phyloP scores from a whole-genome alignment of 1,140 invertebrate genomes.

The Dendrolimus kikuchii region DNA sequence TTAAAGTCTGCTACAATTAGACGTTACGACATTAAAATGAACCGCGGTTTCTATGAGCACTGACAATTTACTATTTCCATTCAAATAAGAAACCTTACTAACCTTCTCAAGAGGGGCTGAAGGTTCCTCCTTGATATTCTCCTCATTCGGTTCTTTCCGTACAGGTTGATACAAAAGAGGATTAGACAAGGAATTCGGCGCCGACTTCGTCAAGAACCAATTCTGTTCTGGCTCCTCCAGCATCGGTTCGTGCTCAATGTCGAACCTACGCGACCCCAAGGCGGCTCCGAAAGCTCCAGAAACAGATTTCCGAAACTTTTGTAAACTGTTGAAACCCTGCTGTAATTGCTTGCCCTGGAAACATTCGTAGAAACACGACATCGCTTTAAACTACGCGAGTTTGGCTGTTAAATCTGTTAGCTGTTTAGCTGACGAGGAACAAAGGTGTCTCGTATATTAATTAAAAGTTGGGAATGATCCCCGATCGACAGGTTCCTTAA shows the following conservation, averaged over 20 bases:
- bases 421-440: slow-evolving; percentile 48
- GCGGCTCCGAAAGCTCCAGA: slow-evolving; percentile 76
- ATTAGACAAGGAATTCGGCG: slow-evolving; percentile 83
- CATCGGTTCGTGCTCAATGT: slow-evolving; percentile 61
- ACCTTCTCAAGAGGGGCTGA: slow-evolving; percentile 56
- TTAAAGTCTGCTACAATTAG: no score
- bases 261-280: slow-evolving; percentile 60
- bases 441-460: slow-evolving; percentile 19
- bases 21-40: no score
- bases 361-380: slow-evolving; percentile 69
- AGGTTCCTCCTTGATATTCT: slow-evolving; percentile 54
- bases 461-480: no score
- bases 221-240: slow-evolving; percentile 74
- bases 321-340: slow-evolving; percentile 76
- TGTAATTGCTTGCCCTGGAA: slow-evolving; percentile 69
- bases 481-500: no score
- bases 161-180: slow-evolving; percentile 58
- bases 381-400: slow-evolving; percentile 65
- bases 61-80: no score
- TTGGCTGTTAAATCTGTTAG: slow-evolving; percentile 19
- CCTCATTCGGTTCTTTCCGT: slow-evolving; percentile 40
- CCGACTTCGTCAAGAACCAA: slow-evolving; percentile 84
- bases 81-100: neutral
- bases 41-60: no score
- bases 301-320: slow-evolving; percentile 79